These are phyloP conservation scores for Ophiothrix spiculata DNA, from an alignment of 35 echinoderm and acorn worm genomes.

Conservation along the genomic window DNA sequence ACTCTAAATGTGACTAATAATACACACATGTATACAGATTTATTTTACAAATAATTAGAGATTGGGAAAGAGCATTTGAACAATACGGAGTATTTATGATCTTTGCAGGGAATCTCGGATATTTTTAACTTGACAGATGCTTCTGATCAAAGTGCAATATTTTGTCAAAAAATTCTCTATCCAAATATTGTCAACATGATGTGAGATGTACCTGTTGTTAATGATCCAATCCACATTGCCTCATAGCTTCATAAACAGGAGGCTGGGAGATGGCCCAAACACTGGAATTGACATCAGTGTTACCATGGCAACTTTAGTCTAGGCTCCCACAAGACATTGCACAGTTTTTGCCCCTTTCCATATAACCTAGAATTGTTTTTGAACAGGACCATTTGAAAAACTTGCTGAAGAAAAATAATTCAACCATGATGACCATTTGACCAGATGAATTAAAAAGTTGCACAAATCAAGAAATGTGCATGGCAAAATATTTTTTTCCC, in stretches of 20 bases:
- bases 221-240: background rate
- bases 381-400: background rate
- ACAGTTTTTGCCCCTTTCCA: background rate
- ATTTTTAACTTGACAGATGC: background rate
- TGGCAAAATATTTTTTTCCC: no score
- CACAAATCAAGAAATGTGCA: no score
- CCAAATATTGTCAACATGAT: background rate
- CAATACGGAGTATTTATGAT: background rate
- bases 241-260: background rate
- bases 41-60: background rate
- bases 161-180: background rate
- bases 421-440: no score
- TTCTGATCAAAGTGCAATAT: background rate
- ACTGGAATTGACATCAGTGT: background rate
- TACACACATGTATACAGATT: background rate
- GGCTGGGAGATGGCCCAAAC: background rate
- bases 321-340: slow-evolving; percentile 7
- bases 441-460: no score
- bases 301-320: background rate
- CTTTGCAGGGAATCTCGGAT: background rate
- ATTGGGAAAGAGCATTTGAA: no score
- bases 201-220: background rate
- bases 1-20: background rate
- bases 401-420: no score
- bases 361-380: background rate